Evolutionary conservation across 2,888 invertebrate genomes (phyloP), one percentile per base, ranked within the genome.

Genomic region (Altica lythri): DNA sequence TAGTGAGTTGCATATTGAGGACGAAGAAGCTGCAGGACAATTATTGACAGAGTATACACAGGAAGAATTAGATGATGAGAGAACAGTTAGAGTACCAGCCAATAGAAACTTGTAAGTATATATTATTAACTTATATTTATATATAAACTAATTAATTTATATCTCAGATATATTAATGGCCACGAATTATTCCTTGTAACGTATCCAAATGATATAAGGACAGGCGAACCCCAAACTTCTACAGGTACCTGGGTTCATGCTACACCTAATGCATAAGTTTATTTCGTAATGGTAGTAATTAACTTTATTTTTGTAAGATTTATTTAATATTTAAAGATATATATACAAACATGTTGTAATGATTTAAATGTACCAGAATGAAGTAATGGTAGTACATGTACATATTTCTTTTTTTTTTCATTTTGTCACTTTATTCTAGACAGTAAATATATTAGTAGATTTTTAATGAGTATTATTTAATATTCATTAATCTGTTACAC

Each of bases 171-270:
- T 59, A 70, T 71, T 50, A 71, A 72, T 61, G 72, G 73, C 17
- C 72, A 73, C 55, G 73, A 74, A 58, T 62, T 73, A 55, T 72
- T 74, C 59, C 64, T 72, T 63, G 72, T 74, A 53, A 72, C 72
- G 52, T 74, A 74, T 64, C 67, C 73, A 2, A 69, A 68, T 53
- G 73, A 72, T 44, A 63, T 70, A 57, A 64, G 65, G 47, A 59
- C 68, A 38, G 67, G 65, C 44, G 67, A 70, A 14, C 53, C 62
- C 14, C 53, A 53, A 22, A 48, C 57, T 8, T 43, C 53, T 18
- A 48, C 51, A 18, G 49, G 55, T 34, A 50, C 59, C 10, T 59
- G 59, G 59, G 59, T 59, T 14, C 59, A 56, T 22, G 52, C n/a
- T n/a, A n/a, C 57, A 25, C 54, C 56, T n/a, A 59, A 57, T 48